These are phyloP conservation scores for Nomada flava DNA, from an alignment of 2,888 invertebrate species.

Conservation along the genomic window DNA sequence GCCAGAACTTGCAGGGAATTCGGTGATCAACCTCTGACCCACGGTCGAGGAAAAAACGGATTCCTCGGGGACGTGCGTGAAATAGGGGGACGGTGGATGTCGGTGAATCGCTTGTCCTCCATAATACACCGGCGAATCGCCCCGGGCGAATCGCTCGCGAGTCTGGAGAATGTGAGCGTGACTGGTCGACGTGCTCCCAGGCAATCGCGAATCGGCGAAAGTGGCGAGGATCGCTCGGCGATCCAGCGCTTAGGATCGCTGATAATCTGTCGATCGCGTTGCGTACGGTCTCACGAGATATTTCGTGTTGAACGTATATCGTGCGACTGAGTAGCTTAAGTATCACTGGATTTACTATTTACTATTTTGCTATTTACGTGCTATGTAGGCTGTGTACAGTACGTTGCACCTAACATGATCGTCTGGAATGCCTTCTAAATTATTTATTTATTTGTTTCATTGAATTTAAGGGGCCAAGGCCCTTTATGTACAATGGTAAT, in stretches of 20 bases:
- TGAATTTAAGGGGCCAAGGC: too few relatives aligned
- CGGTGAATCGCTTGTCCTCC: constrained; percentile 19
- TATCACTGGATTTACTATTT: too few relatives aligned
- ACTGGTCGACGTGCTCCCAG: constrained; percentile 7
- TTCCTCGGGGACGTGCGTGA: constrained; percentile 14
- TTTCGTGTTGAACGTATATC: neutral
- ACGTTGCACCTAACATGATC: too few relatives aligned
- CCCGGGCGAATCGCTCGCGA: constrained; percentile 26
- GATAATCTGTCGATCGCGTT: neutral
- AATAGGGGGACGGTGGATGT: constrained; percentile 3
- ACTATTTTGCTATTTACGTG: too few relatives aligned
- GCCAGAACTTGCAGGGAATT: constrained; percentile 21
- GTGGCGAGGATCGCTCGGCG: constrained; percentile 10
- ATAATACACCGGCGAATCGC: constrained; percentile 24
- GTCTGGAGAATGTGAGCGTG: constrained; percentile 27
- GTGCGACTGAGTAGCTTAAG: too few relatives aligned
- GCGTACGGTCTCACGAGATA: neutral
- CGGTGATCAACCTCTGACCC: constrained; percentile 26
- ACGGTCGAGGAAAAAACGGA: neutral
- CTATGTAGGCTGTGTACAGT: too few relatives aligned
- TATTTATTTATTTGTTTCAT: too few relatives aligned
- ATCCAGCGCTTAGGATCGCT: neutral
- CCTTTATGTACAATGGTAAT: too few relatives aligned
- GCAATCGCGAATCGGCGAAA: constrained; percentile 30
- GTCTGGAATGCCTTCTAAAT: too few relatives aligned